Evolutionary conservation across 37 sponge, comb jelly and placozoan species (phyloP).

Genomic region (Chondrosia reniformis): DNA sequence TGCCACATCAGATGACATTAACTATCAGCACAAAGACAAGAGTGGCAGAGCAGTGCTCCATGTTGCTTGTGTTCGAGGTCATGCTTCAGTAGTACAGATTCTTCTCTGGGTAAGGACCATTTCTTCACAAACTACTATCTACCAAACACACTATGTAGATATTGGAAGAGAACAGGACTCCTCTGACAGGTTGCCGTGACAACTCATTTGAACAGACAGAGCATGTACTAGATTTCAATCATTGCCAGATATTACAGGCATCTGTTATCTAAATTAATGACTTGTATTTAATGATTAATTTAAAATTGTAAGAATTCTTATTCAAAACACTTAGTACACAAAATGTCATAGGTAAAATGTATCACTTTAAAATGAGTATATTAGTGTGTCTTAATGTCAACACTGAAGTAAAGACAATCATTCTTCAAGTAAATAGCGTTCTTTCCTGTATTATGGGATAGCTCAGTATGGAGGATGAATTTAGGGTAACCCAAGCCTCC

Average conservation of each 20-base stretch:
- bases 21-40: slow-evolving; percentile 29
- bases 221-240: neutral
- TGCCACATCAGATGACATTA: slow-evolving; percentile 57
- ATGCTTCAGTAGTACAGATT: slow-evolving; percentile 46
- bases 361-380: too few species aligned
- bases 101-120: slow-evolving; percentile 80
- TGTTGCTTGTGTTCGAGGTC: slow-evolving; percentile 49
- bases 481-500: neutral
- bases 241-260: neutral
- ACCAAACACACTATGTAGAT: too few species aligned
- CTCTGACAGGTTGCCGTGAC: slow-evolving; percentile 43
- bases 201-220: slow-evolving; percentile 22
- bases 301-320: too few species aligned
- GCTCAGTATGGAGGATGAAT: neutral
- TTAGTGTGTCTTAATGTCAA: too few species aligned
- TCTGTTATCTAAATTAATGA: neutral
- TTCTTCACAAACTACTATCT: too few species aligned
- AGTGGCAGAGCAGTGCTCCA: slow-evolving; percentile 45
- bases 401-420: neutral
- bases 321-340: too few species aligned
- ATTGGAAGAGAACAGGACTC: slow-evolving; percentile 40
- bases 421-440: neutral
- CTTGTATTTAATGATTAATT: too few species aligned
- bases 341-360: too few species aligned
- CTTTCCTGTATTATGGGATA: neutral